Base-by-base conservation (phyloP, 2,113 vertebrate species). In the Capreolus pygargus region DNA sequence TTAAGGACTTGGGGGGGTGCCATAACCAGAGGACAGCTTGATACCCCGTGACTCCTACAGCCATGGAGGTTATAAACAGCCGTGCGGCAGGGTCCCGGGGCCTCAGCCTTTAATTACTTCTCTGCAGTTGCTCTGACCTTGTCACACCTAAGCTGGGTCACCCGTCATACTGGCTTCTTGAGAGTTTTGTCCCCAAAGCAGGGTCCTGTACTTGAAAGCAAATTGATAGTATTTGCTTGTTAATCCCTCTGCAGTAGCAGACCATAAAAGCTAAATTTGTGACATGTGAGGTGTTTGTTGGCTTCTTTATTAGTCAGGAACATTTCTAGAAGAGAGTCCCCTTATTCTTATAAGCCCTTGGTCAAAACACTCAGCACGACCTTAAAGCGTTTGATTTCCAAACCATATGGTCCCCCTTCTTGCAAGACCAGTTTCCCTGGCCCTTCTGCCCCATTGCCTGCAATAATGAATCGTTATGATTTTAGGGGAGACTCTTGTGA, bases 241-340 rank as follows among this genome's bases (percentile, higher is more conserved):
- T 97, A 95, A 87, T 94, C 64, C 30, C 54, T 92, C 36, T 89
- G 36, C 36, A 93, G 61, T 25, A 84, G 47, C 84, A 67, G 86
- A 88, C 64, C 88, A 54, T 95, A 93, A 91, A 93, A 95, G 87
- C 81, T 94, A 58, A 96, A 90, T 57, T 64, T 92, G 45, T 92
- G 74, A 86, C 57, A 11, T 58, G 36, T 12, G 76, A 96, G 86
- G 86, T 30, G 13, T 61, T 89, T 91, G 33, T 83, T 87, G 82
- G 30, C 88, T 82, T 84, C 76, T 86, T 61, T 96, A 45, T 52
- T 95, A 43, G 45, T 85, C 54, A 91, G 27, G 55, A 96, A 79
- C 45, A 47, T 95, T 95, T 96, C 55, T 96, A 86, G 58, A 58
- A 89, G 82, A 95, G 54, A 25, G 1, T 84, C 86, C 14, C 55